These are phyloP conservation scores for Ceyx erithaca DNA, from an alignment of 2,797 vertebrate genomes.

Conservation along the genomic window DNA sequence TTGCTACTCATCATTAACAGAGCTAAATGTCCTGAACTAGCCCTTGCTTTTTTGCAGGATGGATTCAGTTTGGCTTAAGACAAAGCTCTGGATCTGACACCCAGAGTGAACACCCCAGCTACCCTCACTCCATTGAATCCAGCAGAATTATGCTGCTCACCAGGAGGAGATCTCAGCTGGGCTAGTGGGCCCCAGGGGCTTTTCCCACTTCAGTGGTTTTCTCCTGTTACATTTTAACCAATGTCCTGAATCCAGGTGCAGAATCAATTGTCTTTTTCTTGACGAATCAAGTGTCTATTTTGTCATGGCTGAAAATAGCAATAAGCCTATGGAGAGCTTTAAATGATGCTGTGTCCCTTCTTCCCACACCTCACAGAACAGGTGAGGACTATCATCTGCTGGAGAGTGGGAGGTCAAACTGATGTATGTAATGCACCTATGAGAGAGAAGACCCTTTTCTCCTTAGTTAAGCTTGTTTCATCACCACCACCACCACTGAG, in stretches of 20 bases:
- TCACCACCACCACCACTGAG: neutral
- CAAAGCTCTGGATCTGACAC: neutral
- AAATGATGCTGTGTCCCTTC: neutral
- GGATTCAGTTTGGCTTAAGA: conserved; percentile 26
- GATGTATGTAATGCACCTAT: neutral
- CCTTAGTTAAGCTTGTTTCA: neutral
- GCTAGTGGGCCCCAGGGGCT: neutral
- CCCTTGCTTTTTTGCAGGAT: conserved; percentile 43
- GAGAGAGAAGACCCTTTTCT: neutral
- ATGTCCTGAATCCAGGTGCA: neutral
- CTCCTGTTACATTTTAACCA: neutral
- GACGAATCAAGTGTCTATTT: neutral
- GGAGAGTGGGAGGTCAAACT: neutral
- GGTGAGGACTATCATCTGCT: neutral
- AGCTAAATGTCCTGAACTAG: conserved; percentile 59
- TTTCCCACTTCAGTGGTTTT: neutral
- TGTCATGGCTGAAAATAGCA: neutral
- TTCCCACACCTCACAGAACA: neutral
- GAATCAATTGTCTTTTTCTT: neutral
- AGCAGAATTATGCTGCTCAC: neutral
- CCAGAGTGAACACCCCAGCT: neutral
- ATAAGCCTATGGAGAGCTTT: neutral
- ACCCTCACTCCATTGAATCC: neutral
- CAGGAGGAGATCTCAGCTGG: neutral
- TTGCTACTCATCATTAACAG: conserved; percentile 50